Evolutionary conservation across 64 coral and sea anemone species (phyloP), one percentile per base, ranked within the genome.

Genomic region (Montipora capricornis): DNA sequence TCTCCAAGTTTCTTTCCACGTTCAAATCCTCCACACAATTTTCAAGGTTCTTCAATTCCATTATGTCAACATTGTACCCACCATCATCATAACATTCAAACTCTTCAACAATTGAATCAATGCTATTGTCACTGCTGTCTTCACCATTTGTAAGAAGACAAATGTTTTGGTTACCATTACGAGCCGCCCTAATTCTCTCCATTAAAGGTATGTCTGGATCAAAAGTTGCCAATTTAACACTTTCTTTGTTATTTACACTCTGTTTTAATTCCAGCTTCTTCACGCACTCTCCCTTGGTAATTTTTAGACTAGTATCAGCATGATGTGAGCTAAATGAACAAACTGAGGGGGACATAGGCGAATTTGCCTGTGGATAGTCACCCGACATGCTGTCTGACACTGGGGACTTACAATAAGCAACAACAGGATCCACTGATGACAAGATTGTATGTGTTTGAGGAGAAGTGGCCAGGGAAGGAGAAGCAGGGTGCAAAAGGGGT

Each of bases 51-150:
- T 86, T 49, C 12, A 86, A 82, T 20, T 76, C 77, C 49, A 89
- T 71, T 26, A 89, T 76, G n/a, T 97, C 92, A 74, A 92, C 87
- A 79, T 94, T 98, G 22, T 81, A 98, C 2, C 96, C 96, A 1
- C 96, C 96, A 89, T 98, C 96, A 76, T 95, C 96, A 81, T 89
- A 92, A 74, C 70, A 94, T 8, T 86, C 82, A 49, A 86, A 86
- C 19, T 86, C 81, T 2, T 6, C 67, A 92, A 51, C 78, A 24
- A 9, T 10, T 13, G 1, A 13, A 62, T 12, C 19, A 77, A 60
- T 67, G 17, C 15, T 48, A 17, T 68, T 59, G 12, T 64, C 50
- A 44, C 20, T 24, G 48, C 49, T 64, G 24, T 86, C 82, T 8
- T 50, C 47, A 82, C 4, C 20, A 49, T 86, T 47, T 67, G 8